Conservation (phyloP, 30 jellyfish, hydroid and myxozoan genomes). For the Calvadosia cruxmelitensis region DNA sequence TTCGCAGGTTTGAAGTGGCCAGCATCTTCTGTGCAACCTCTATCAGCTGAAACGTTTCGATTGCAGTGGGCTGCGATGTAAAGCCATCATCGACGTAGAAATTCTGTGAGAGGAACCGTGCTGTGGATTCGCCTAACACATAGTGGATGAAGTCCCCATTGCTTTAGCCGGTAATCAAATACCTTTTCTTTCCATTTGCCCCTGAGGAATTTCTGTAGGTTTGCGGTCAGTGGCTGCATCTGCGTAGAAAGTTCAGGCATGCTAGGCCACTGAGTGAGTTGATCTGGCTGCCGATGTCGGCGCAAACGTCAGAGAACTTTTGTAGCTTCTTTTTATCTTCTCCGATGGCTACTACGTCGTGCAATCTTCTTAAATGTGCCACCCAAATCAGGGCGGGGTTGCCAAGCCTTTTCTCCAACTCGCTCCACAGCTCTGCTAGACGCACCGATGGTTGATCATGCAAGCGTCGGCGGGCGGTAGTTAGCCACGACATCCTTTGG, state of each 20-base stretch:
- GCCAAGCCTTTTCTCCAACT: not conserved
- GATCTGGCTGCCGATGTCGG: not conserved
- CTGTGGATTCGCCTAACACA: too few relatives aligned
- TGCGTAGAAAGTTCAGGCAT: not conserved
- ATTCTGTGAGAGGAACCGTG: slow-evolving; percentile 17
- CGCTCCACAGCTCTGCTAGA: not conserved
- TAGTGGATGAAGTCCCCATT: not conserved
- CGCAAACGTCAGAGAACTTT: not conserved
- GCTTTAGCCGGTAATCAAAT: not conserved
- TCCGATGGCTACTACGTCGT: not conserved
- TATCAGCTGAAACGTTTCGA: slow-evolving; percentile 17
- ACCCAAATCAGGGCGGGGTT: not conserved
- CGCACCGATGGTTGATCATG: too few relatives aligned
- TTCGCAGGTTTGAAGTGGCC: slow-evolving; percentile 6
- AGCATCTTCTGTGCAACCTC: not conserved
- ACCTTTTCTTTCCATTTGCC: not conserved
- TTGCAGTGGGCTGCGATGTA: too few relatives aligned
- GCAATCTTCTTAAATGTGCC: not conserved
- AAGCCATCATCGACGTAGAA: slow-evolving; percentile 51
- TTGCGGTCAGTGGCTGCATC: not conserved
- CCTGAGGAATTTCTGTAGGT: not conserved
- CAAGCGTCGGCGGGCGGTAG: too few relatives aligned
- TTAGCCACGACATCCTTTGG: too few relatives aligned
- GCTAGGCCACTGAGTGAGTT: not conserved
- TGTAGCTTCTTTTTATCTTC: not conserved